Conservation (phyloP, 2,797 vertebrate species). For the Stomatorhinus walkeri region DNA sequence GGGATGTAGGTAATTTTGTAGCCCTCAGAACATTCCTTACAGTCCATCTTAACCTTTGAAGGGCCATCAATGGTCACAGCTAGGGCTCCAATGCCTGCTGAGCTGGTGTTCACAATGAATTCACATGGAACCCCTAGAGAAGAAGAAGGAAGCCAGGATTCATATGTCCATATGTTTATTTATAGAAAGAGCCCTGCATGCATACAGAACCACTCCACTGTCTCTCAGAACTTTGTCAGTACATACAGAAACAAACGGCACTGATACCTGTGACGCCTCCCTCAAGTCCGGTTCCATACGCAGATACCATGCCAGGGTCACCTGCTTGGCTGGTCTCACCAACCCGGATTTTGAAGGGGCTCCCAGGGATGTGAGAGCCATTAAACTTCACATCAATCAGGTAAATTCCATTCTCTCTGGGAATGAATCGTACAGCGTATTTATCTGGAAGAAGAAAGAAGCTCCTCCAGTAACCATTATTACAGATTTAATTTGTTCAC, state of each 20-base stretch:
- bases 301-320: conserved; percentile 64
- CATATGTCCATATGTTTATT: not conserved
- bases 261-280: conserved; percentile 54
- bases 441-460: conserved; percentile 49
- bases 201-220: not conserved
- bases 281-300: conserved; percentile 59
- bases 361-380: conserved; percentile 64
- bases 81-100: conserved; percentile 54
- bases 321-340: conserved; percentile 62
- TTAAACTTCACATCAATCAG: conserved; percentile 66
- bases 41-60: conserved; percentile 66
- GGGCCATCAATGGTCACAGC: conserved; percentile 62
- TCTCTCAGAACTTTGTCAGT: not conserved
- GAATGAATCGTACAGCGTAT: conserved; percentile 64
- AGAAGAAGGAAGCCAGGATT: not conserved
- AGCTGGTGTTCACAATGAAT: conserved; percentile 59
- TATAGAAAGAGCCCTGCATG: not conserved
- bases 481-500: not conserved
- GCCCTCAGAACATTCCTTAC: conserved; percentile 58
- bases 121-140: conserved; percentile 55
- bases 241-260: not conserved
- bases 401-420: conserved; percentile 63
- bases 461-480: not conserved
- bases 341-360: conserved; percentile 67
- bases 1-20: conserved; percentile 60